Evolutionary conservation across 2,888 invertebrate genomes (phyloP).

Genomic region (Mystacides longicornis): DNA sequence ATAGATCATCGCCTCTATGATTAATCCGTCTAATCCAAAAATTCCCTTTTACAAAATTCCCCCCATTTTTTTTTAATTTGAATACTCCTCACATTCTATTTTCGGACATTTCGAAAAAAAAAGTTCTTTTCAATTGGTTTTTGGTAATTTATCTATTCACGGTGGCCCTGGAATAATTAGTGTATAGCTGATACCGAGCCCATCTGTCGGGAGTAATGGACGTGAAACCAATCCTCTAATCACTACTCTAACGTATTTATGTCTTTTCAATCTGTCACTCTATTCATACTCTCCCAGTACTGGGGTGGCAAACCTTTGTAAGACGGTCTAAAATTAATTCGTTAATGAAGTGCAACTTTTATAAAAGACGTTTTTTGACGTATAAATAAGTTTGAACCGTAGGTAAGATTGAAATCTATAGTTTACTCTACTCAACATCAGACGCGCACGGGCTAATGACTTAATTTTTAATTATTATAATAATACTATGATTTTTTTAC

Average conservation of each 20-base stretch:
- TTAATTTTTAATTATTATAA: too few relatives aligned
- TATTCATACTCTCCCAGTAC: not conserved
- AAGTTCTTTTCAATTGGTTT: not conserved
- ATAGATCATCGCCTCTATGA: too few relatives aligned
- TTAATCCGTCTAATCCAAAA: too few relatives aligned
- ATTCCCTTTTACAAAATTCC: not conserved
- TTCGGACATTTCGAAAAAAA: not conserved
- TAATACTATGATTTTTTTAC: too few relatives aligned
- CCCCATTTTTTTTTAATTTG: not conserved
- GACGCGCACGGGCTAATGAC: too few relatives aligned
- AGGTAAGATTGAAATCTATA: too few relatives aligned
- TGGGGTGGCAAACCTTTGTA: not conserved
- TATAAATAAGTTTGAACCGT: too few relatives aligned
- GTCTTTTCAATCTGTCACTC: conserved; percentile 1
- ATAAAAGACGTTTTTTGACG: too few relatives aligned
- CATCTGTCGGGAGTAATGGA: not conserved
- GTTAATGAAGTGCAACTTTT: too few relatives aligned
- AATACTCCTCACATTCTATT: not conserved
- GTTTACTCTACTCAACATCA: too few relatives aligned
- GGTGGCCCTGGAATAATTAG: not conserved
- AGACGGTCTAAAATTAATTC: too few relatives aligned
- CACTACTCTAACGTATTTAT: not conserved
- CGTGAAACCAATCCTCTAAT: not conserved
- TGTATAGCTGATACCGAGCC: too few relatives aligned
- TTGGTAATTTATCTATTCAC: not conserved